Percentiles rank a stretch among this genome's conserved stretches.
Conservation (phyloP, 2,113 vertebrate species). For the Hoplias malabaricus region DNA sequence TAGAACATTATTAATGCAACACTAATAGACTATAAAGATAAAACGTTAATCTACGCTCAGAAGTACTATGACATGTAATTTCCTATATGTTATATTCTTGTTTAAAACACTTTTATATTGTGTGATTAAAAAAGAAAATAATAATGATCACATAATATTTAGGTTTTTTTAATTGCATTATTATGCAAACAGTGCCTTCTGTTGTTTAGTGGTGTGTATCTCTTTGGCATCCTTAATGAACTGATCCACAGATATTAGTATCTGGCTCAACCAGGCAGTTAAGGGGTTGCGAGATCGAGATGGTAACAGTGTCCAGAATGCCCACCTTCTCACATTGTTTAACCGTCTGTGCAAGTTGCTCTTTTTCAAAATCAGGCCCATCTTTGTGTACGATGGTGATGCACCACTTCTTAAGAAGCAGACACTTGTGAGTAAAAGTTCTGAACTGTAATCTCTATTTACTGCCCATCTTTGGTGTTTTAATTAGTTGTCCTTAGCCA, state of each 20-base stretch:
- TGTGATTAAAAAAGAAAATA: too few relatives aligned
- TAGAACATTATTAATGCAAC: too few relatives aligned
- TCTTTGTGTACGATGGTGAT: conserved; percentile 97
- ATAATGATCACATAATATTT: too few relatives aligned
- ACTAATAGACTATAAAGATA: too few relatives aligned
- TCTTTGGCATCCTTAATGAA: conserved; percentile 12
- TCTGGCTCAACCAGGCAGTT: conserved; percentile 97
- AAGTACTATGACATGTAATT: too few relatives aligned
- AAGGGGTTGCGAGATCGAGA: conserved; percentile 88
- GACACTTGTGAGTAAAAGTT: conserved; percentile 82
- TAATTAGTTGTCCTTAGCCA: too few relatives aligned
- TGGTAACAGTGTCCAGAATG: conserved; percentile 83
- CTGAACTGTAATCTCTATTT: too few relatives aligned
- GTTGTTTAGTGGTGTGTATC: neutral
- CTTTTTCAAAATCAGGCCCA: conserved; percentile 90
- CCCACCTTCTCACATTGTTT: conserved; percentile 94
- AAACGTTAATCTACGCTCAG: too few relatives aligned
- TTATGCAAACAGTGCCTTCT: neutral
- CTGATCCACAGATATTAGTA: conserved; percentile 87
- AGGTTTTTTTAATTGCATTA: too few relatives aligned
- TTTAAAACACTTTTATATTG: too few relatives aligned
- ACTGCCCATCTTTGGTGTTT: too few relatives aligned
- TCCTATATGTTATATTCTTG: too few relatives aligned
- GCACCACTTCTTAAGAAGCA: conserved; percentile 92
- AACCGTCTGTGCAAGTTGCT: conserved; percentile 93